Evolutionary conservation across 2,113 vertebrate genomes (phyloP), one percentile per base, ranked within the genome.

Genomic region (Cisticola juncidis): DNA sequence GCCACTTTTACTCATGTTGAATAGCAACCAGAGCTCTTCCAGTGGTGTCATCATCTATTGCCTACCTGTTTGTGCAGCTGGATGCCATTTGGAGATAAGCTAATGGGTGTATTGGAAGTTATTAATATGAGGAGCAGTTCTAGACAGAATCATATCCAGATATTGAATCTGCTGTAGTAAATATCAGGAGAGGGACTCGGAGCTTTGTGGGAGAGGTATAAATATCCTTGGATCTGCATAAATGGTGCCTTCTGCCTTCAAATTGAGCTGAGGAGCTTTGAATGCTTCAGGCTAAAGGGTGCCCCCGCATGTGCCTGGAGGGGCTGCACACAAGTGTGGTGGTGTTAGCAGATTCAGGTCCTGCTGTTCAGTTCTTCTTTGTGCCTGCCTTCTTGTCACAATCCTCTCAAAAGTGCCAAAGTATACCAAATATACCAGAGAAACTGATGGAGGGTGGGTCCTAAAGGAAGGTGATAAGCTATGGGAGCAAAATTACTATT

Each of bases 311-410:
- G 19, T 71, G 92, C 33, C 33, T 82, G 26, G 26, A 82, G 57
- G 23, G 48, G 16, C 54, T 73, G 69, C 28, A 17, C 0, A 0
- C 3, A 2, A 45, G 9, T 2, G 14, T 47, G 35, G 18, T 51
- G 48, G 17, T 79, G 14, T 6, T 20, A 44, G 36, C 42, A 76
- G 57, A 23, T 40, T 48, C 11, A 8, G 48, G n/a, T 38, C 45
- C 57, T 69, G n/a, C 18, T 71, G 44, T 47, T 90, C 36, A 69
- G 3, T 18, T 68, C 72, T 56, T 28, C 14, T 86, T 68, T 2
- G 0, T 60, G 64, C 33, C 42, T 84, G n/a, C 20, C 28, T 60
- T 66, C 73, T 74, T 24, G 6, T 54, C 48, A 19, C 38, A 22
- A 1, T 64, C 29, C 22, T 44, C 51, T 64, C 57, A 51, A 9